Conservation (phyloP, 2,797 vertebrate species). For the Champsocephalus esox region DNA sequence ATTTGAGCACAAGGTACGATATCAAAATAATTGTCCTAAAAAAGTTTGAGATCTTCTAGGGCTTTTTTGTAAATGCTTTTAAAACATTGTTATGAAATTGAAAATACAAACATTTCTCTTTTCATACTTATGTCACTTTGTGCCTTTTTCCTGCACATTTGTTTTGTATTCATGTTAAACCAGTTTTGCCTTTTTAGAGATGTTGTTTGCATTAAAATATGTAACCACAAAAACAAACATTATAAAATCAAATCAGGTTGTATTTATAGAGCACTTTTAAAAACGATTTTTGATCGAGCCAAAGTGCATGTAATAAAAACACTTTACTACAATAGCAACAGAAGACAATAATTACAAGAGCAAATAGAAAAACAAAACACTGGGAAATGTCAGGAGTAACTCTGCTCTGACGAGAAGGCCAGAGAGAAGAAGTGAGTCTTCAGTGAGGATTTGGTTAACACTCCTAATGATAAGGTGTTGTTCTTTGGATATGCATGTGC, state of each 20-base stretch:
- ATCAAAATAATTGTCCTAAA: background rate
- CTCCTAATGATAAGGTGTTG: background rate
- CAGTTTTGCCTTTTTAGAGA: no score
- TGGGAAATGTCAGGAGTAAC: no score
- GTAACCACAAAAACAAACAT: background rate
- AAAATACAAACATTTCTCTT: background rate
- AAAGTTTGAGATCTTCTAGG: background rate
- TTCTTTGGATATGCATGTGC: slow-evolving; percentile 8
- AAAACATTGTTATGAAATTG: background rate
- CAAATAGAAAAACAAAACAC: background rate
- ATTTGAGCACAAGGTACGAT: slow-evolving; percentile 73
- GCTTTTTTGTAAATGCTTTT: background rate
- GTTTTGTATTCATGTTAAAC: background rate
- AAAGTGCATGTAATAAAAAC: no score
- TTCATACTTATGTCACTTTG: no score
- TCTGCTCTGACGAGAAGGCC: no score
- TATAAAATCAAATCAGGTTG: no score
- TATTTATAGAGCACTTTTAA: no score
- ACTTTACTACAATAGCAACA: no score
- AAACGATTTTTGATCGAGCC: no score
- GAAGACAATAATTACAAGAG: no score
- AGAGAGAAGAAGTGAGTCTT: no score
- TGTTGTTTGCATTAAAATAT: background rate
- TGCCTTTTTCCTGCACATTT: background rate
- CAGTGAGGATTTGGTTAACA: background rate